Base-by-base conservation (phyloP, 2,113 vertebrate species). In the Alectura lathami region DNA sequence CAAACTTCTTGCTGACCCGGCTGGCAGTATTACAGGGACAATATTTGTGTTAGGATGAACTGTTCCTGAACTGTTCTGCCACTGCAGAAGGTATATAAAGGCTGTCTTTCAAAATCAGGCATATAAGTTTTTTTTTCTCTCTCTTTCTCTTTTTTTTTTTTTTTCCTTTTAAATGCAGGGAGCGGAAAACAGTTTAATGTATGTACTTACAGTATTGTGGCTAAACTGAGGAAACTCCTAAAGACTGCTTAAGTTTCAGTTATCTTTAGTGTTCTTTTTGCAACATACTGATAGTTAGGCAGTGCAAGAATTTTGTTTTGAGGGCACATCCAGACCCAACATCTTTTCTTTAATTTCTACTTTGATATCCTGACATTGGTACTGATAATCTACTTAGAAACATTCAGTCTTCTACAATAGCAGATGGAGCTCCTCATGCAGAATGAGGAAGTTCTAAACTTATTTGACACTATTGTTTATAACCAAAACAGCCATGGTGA, bases 41-140 rank as follows among this genome's bases (percentile, higher is more conserved):
- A 68, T 94, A 91, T 94, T 95, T 97, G 86, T 32, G 83, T 73
- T 82, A 92, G 45, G 64, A 91, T 91, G 64, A 90, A 81, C 95
- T 88, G 15, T 60, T 96, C 42, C 66, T 88, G 43, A 96, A 86
- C 75, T 86, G 29, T 67, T 89, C 83, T 4, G 2, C 36, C n/a
- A 83, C 9, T 16, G 70, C 45, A 93, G 8, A 87, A 88, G 74
- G 53, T 70, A 92, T 15, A 90, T 85, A 84, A 11, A 77, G n/a
- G 57, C 20, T 80, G 27, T 57, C 42, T 89, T 59, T 76, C 50
- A 74, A 94, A 92, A 89, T 54, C 32, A 83, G 48, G 48, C 56
- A 85, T 32, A 32, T 3, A 64, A 42, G 6, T 2, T 32, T 59
- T 60, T 84, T 72, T n/a, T 51, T 27, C 50, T 60, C 34, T 60